phyloP scores from a whole-genome alignment of 2,888 invertebrate genomes.

The Lycophotia porphyrea region DNA sequence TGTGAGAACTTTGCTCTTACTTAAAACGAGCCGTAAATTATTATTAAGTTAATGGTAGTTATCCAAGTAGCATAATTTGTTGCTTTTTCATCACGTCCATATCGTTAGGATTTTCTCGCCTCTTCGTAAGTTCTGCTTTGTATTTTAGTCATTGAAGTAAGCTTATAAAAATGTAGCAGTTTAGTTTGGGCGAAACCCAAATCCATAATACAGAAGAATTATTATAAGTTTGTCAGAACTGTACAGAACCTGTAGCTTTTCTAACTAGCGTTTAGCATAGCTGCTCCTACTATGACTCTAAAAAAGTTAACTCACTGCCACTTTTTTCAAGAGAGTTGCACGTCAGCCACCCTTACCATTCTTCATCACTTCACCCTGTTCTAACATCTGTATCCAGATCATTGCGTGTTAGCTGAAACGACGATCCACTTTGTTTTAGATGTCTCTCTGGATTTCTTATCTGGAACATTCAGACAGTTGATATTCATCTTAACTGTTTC shows the following conservation, averaged over 20 bases:
- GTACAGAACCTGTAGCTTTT: not conserved
- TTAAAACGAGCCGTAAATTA: constrained; percentile 25
- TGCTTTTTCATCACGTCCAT: not conserved
- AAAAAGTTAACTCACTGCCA: not conserved
- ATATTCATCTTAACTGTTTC: not conserved
- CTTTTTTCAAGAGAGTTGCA: not conserved
- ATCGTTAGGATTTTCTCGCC: not conserved
- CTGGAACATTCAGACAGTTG: not conserved
- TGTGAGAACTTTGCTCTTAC: constrained; percentile 4
- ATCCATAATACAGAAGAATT: not conserved
- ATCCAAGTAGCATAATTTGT: constrained; percentile 1
- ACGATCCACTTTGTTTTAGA: not conserved
- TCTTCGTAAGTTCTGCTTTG: not conserved
- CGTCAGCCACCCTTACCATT: not conserved
- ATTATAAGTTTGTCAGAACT: not conserved
- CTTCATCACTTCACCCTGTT: not conserved
- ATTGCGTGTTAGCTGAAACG: no score
- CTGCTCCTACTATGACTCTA: not conserved
- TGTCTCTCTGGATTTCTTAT: not conserved
- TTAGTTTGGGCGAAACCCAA: not conserved
- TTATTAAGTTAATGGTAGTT: constrained; percentile 7
- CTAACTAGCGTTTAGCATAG: not conserved
- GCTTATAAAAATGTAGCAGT: not conserved
- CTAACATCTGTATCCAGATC: not conserved
- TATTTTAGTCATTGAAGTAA: not conserved